phyloP scores from a whole-genome alignment of 2,888 invertebrate species.

The Boloria selene region DNA sequence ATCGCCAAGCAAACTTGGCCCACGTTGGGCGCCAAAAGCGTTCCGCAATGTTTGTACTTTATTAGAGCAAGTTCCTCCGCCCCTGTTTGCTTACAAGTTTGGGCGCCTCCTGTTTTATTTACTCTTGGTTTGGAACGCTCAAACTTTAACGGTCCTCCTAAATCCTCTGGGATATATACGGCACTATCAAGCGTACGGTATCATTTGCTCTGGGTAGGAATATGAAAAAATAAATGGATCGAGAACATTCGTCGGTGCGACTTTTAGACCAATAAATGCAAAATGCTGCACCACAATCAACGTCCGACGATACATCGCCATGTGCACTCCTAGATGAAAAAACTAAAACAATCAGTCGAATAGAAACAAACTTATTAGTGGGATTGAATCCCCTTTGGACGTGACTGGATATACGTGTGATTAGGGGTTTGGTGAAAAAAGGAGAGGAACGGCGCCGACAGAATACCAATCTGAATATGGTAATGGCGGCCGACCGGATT shows the following conservation, averaged over 20 bases:
- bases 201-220: conserved; percentile 15
- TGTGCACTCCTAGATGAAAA: conserved; percentile 18
- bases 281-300: conserved; percentile 15
- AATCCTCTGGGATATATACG: conserved; percentile 44
- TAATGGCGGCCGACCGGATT: conserved; percentile 67
- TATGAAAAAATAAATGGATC: conserved; percentile 19
- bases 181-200: conserved; percentile 39
- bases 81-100: conserved; percentile 67
- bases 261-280: background rate
- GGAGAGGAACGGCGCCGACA: conserved; percentile 34
- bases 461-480: conserved; percentile 72
- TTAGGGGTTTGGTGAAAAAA: conserved; percentile 45
- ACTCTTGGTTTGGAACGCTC: conserved; percentile 50
- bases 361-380: conserved; percentile 54
- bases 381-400: conserved; percentile 47
- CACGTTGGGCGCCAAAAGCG: conserved; percentile 51
- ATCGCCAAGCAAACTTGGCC: conserved; percentile 44
- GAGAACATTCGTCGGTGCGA: conserved; percentile 12
- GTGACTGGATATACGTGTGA: conserved; percentile 52
- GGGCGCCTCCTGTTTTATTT: conserved; percentile 58
- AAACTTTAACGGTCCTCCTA: conserved; percentile 50
- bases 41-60: conserved; percentile 73
- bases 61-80: conserved; percentile 68
- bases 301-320: conserved; percentile 14
- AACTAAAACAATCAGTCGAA: conserved; percentile 46